Conservation (phyloP, 1,140 invertebrate genomes). For the Capitella teleta region DNA sequence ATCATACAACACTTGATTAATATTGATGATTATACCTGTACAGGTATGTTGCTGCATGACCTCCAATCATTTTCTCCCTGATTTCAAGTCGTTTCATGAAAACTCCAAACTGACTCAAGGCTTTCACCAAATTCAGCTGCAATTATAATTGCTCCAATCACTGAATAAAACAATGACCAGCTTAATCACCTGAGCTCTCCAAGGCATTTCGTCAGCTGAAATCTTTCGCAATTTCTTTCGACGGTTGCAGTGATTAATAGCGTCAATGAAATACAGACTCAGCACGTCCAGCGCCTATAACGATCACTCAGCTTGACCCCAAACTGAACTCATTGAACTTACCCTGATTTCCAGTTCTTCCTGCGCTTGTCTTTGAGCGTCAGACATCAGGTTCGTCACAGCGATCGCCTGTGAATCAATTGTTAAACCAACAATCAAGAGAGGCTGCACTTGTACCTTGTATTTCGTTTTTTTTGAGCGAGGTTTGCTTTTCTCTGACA, state of each 20-base stretch:
- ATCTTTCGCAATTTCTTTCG: constrained; percentile 22
- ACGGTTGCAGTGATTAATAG: constrained; percentile 17
- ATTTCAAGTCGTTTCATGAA: constrained; percentile 34
- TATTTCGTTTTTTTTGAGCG: too few species aligned
- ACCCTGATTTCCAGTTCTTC: constrained; percentile 21
- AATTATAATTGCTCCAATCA: constrained; percentile 5
- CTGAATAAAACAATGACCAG: not conserved
- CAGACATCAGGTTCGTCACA: constrained; percentile 23
- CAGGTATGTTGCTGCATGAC: not conserved
- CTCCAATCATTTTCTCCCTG: constrained; percentile 20
- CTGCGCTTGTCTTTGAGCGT: constrained; percentile 21
- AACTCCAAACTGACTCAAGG: constrained; percentile 28
- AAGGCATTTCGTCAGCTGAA: constrained; percentile 29
- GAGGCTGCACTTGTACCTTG: too few species aligned
- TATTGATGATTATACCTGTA: not conserved
- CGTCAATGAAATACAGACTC: constrained; percentile 22
- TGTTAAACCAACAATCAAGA: too few species aligned
- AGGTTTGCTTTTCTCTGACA: too few species aligned
- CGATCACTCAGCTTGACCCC: not conserved
- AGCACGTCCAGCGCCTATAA: constrained; percentile 10
- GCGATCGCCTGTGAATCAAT: constrained; percentile 19
- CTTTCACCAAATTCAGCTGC: constrained; percentile 34
- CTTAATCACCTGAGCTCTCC: constrained; percentile 30
- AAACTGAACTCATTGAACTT: not conserved
- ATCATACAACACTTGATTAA: not conserved